Percentiles rank a stretch among this genome's conserved stretches.
These are phyloP conservation scores for Brachypterus glaber DNA, from an alignment of 2,888 invertebrate species.

Conservation along the genomic window DNA sequence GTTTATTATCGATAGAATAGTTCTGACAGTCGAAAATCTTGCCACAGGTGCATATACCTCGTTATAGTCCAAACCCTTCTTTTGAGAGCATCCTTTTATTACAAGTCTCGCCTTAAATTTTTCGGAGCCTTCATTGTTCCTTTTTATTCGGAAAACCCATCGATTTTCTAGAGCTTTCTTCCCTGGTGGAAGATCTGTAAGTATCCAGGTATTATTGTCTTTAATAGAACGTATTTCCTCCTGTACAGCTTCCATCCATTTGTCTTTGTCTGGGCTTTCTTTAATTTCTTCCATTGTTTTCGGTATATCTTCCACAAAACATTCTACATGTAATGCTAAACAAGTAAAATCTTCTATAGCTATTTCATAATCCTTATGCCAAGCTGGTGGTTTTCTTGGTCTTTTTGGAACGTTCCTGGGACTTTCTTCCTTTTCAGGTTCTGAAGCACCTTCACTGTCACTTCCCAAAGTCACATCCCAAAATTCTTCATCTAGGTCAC, in stretches of 20 bases:
- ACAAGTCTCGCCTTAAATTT: slow-evolving; percentile 25
- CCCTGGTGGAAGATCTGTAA: slow-evolving; percentile 13
- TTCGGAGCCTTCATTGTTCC: slow-evolving; percentile 14
- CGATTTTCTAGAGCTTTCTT: slow-evolving; percentile 17
- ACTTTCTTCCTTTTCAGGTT: no score
- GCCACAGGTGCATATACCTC: slow-evolving; percentile 11
- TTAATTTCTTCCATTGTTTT: slow-evolving; percentile 10
- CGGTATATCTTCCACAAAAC: slow-evolving; percentile 15
- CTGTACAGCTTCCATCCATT: slow-evolving; percentile 18
- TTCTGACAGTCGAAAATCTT: slow-evolving; percentile 11
- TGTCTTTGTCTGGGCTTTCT: not conserved
- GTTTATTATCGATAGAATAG: slow-evolving; percentile 7
- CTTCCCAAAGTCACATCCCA: no score
- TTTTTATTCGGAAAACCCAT: slow-evolving; percentile 22
- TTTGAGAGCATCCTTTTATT: slow-evolving; percentile 23
- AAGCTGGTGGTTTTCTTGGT: no score
- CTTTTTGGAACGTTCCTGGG: no score
- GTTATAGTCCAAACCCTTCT: slow-evolving; percentile 5
- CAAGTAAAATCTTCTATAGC: no score
- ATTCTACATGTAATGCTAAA: no score
- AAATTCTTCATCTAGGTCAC: no score
- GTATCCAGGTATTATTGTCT: slow-evolving; percentile 20
- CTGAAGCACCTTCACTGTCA: no score
- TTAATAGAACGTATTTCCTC: slow-evolving; percentile 19
- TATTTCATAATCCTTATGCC: no score